Conservation (phyloP, 1,140 invertebrate genomes). For the Sycophila sp. region DNA sequence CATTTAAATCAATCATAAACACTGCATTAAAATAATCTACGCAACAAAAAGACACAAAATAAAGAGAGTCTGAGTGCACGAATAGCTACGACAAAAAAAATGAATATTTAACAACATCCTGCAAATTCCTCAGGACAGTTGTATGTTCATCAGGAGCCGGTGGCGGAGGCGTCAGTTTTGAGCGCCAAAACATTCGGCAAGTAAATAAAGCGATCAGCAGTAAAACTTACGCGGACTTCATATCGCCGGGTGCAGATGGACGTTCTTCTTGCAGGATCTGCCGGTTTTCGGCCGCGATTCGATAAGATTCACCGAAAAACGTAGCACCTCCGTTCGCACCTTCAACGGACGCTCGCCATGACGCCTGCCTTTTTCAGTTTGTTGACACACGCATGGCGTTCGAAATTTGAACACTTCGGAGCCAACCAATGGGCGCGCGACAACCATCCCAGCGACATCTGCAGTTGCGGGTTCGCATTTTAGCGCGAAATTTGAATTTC, state of each 20-base stretch:
- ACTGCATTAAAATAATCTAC: neutral
- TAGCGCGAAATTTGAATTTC: too few relatives aligned
- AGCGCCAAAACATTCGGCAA: neutral
- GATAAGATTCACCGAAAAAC: neutral
- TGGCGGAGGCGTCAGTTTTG: constrained; percentile 15
- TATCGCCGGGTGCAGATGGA: neutral
- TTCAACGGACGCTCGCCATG: constrained; percentile 6
- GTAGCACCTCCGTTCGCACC: neutral
- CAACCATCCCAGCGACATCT: neutral
- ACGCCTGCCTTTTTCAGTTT: neutral
- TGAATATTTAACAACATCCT: neutral
- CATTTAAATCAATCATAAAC: neutral
- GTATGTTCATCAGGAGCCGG: neutral
- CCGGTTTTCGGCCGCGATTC: neutral
- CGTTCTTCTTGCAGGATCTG: neutral
- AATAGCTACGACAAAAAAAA: neutral
- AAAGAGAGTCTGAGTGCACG: too few relatives aligned
- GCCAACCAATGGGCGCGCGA: neutral
- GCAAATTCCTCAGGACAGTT: neutral
- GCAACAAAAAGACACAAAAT: neutral
- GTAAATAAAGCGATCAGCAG: neutral
- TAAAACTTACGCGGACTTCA: constrained; percentile 39
- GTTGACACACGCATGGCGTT: constrained; percentile 5
- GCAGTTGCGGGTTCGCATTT: too few relatives aligned
- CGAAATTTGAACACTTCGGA: constrained; percentile 8